Evolutionary conservation across 2,888 invertebrate species (phyloP).

Genomic region (Brachypterus glaber): DNA sequence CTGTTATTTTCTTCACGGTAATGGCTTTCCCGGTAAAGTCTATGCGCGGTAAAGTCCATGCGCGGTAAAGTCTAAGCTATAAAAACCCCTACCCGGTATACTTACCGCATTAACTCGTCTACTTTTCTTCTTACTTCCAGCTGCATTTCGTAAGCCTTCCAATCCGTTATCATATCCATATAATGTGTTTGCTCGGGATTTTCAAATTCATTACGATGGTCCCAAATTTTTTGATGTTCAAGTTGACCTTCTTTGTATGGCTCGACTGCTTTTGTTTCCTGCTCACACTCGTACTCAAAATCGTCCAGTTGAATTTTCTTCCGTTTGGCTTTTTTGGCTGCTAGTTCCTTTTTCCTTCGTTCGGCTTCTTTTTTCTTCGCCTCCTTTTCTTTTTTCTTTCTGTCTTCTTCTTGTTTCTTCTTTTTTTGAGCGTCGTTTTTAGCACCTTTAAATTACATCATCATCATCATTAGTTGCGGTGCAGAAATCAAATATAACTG

Average conservation of each 20-base stretch:
- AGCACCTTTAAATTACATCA: no score
- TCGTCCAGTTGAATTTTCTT: conserved; percentile 27
- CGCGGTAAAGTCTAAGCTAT: no score
- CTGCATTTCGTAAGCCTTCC: conserved; percentile 55
- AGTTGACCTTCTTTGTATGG: conserved; percentile 38
- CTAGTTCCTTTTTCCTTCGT: conserved; percentile 42
- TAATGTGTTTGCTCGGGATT: conserved; percentile 55
- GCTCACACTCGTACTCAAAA: conserved; percentile 25
- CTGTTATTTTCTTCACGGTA: no score
- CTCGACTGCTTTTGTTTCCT: conserved; percentile 35
- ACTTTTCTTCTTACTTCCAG: conserved; percentile 57
- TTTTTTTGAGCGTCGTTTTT: no score
- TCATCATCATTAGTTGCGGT: no score
- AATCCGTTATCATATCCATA: conserved; percentile 54
- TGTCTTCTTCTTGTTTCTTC: conserved; percentile 24
- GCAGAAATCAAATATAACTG: no score
- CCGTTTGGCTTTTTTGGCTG: conserved; percentile 24
- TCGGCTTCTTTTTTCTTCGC: conserved; percentile 27
- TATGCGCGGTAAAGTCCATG: no score
- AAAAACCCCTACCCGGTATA: no score
- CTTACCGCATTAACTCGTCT: conserved; percentile 53
- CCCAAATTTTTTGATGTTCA: conserved; percentile 46
- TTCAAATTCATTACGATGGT: conserved; percentile 40
- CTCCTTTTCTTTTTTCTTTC: conserved; percentile 23
- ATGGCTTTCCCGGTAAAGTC: no score